phyloP scores from a whole-genome alignment of 1,140 invertebrate species.

The Melitaea cinxia region DNA sequence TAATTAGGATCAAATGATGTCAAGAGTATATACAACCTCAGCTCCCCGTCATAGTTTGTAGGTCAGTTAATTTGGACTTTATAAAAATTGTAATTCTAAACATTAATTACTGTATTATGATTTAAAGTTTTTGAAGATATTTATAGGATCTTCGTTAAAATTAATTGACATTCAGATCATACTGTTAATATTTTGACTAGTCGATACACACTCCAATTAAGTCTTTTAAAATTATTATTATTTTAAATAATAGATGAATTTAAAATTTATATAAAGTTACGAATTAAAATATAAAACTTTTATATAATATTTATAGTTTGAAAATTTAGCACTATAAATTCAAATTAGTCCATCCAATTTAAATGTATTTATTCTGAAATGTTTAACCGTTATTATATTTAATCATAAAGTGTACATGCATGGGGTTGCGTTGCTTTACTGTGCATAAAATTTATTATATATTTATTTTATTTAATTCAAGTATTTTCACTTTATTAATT shows the following conservation, averaged over 20 bases:
- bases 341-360: constrained; percentile 9
- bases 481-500: constrained; percentile 53
- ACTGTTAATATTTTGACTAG: too few species aligned
- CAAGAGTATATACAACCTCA: constrained; percentile 54
- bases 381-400: constrained; percentile 40
- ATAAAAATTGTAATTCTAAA: too few species aligned
- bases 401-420: constrained; percentile 69
- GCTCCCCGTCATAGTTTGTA: constrained; percentile 54
- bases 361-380: constrained; percentile 12
- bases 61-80: constrained; percentile 52
- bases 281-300: neutral
- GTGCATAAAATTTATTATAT: constrained; percentile 55
- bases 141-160: too few species aligned
- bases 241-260: neutral
- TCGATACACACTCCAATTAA: too few species aligned
- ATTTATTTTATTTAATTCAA: constrained; percentile 47
- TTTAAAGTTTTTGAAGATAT: too few species aligned
- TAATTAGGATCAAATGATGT: too few species aligned
- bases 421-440: constrained; percentile 57
- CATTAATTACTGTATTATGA: too few species aligned
- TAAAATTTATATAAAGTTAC: neutral
- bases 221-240: neutral
- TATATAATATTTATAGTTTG: neutral
- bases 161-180: too few species aligned
- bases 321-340: neutral